These are phyloP conservation scores for Anarhynchus alexandrinus DNA, from an alignment of 2,113 vertebrate species.

Conservation along the genomic window DNA sequence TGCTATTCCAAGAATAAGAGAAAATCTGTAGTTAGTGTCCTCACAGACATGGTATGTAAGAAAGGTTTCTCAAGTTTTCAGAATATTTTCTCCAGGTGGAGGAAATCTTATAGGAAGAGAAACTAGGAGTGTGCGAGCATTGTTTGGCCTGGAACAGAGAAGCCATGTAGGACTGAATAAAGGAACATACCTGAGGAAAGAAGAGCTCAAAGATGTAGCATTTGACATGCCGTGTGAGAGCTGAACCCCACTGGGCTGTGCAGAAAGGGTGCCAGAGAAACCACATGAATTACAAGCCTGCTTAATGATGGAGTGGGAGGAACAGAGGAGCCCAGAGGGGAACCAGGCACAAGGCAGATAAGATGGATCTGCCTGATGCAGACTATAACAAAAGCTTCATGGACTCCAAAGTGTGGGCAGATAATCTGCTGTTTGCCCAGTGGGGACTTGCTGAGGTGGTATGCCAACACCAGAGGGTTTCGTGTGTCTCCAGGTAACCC, in stretches of 20 bases:
- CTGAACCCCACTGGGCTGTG: neutral
- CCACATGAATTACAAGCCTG: neutral
- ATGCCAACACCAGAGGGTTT: neutral
- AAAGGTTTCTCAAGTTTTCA: neutral
- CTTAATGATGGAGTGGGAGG: neutral
- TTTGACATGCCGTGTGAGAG: neutral
- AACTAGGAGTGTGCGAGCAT: fast-evolving
- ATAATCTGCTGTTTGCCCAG: neutral
- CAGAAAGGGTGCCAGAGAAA: neutral
- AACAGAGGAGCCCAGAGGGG: neutral
- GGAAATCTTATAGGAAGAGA: neutral
- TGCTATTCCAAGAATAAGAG: neutral
- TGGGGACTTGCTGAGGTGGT: neutral
- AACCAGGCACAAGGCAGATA: neutral
- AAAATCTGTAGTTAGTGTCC: neutral
- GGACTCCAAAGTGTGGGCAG: neutral
- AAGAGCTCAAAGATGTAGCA: neutral
- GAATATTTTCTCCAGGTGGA: neutral
- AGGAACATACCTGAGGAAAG: neutral
- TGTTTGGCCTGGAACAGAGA: neutral
- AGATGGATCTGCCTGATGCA: neutral
- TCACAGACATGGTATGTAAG: neutral
- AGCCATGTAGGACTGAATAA: neutral
- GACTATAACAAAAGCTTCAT: neutral
- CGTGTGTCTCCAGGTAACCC: neutral